A percentile compares a stretch with the other conserved stretches of the same genome.
Conservation (phyloP, 2,797 vertebrate species). For the Remorina albescens region DNA sequence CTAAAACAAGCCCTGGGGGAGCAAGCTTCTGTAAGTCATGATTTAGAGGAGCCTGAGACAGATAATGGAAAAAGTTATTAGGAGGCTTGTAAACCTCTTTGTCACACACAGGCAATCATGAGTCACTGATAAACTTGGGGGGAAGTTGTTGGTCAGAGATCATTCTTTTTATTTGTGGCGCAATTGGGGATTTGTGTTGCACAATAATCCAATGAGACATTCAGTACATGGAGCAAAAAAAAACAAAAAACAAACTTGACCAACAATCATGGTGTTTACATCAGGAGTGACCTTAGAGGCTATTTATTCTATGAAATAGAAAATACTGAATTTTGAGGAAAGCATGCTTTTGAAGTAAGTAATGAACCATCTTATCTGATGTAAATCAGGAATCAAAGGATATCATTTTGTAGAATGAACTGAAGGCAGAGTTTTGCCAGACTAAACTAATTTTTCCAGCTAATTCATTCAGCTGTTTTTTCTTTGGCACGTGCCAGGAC, state of each 20-base stretch:
- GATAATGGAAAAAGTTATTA: constrained; percentile 48
- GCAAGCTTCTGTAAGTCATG: constrained; percentile 25
- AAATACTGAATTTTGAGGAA: not conserved
- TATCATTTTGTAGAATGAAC: constrained; percentile 45
- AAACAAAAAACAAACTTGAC: not conserved
- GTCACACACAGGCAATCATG: constrained; percentile 25
- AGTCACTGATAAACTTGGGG: constrained; percentile 45
- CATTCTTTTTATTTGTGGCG: constrained; percentile 9
- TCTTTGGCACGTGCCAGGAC: constrained; percentile 45
- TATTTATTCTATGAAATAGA: not conserved
- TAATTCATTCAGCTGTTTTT: constrained; percentile 63
- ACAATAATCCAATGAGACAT: not conserved
- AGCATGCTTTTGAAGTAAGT: not conserved
- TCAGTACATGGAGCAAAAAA: too few relatives aligned
- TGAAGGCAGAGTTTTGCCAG: constrained; percentile 33
- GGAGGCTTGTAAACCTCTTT: constrained; percentile 15
- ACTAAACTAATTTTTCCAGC: constrained; percentile 33
- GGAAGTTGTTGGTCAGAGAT: not conserved
- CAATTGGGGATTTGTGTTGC: not conserved
- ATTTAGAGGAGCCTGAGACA: constrained; percentile 19
- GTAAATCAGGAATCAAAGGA: constrained; percentile 34
- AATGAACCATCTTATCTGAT: not conserved
- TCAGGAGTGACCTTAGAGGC: too few relatives aligned
- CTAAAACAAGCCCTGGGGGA: constrained; percentile 31
- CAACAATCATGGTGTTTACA: not conserved